A percentile compares a stretch with the other conserved stretches of the same genome.
phyloP scores from a whole-genome alignment of 2,888 invertebrate species.

The Sycophila texana region DNA sequence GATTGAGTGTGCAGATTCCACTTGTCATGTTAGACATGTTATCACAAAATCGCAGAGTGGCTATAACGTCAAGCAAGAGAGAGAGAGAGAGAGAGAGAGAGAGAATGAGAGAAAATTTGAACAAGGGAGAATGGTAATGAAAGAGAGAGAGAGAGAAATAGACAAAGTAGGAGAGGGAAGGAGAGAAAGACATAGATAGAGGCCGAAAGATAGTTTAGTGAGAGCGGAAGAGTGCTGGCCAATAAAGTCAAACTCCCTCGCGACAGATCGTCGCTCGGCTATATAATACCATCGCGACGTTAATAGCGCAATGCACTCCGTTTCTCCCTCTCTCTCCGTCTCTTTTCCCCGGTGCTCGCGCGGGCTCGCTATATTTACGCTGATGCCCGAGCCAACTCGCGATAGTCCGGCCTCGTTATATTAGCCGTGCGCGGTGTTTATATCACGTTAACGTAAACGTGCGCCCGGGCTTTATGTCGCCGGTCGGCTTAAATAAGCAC shows the following conservation, averaged over 20 bases:
- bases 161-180: neutral
- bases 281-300: slow-evolving; percentile 29
- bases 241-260: slow-evolving; percentile 49
- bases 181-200: neutral
- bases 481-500: neutral
- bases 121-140: too few relatives aligned
- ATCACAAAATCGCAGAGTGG: too few relatives aligned
- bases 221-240: slow-evolving; percentile 19
- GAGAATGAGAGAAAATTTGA: too few relatives aligned
- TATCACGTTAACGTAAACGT: slow-evolving; percentile 26
- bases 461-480: slow-evolving; percentile 2
- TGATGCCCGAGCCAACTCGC: neutral
- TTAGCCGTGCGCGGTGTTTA: slow-evolving; percentile 10
- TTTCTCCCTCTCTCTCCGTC: neutral
- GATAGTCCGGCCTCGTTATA: slow-evolving; percentile 25
- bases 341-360: neutral
- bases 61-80: too few relatives aligned
- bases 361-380: slow-evolving; percentile 2
- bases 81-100: too few relatives aligned
- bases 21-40: too few relatives aligned
- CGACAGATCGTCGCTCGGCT: slow-evolving; percentile 18
- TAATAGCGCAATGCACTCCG: slow-evolving; percentile 46
- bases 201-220: neutral
- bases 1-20: too few relatives aligned
- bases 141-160: too few relatives aligned